Evolutionary conservation across 1,140 invertebrate genomes (phyloP).

Genomic region (Nasonia vitripennis): DNA sequence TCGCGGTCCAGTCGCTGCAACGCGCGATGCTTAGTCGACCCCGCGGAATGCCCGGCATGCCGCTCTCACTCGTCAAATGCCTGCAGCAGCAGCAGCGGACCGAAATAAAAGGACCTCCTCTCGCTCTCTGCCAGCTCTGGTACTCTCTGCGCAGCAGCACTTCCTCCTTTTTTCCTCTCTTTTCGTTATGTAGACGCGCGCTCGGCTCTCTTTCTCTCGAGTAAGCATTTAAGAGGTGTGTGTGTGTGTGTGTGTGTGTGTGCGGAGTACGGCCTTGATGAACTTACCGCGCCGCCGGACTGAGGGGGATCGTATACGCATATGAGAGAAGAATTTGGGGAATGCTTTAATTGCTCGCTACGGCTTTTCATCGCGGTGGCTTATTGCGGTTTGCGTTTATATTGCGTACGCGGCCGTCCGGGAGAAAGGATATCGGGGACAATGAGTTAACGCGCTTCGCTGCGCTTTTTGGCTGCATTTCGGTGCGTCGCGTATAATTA

Average conservation of each 20-base stretch:
- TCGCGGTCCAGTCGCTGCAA: no score
- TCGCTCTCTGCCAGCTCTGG: no score
- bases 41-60: conserved; percentile 42
- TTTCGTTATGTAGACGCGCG: not conserved
- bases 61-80: conserved; percentile 41
- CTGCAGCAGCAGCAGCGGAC: not conserved
- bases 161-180: not conserved
- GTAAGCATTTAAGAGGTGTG: no score
- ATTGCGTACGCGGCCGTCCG: not conserved
- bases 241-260: no score
- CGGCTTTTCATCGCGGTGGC: not conserved
- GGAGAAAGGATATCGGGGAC: not conserved
- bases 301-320: not conserved
- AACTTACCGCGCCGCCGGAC: not conserved
- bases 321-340: conserved; percentile 16
- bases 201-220: no score
- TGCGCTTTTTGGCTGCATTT: not conserved
- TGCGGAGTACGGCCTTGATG: not conserved
- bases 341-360: conserved; percentile 32
- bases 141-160: not conserved
- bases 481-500: not conserved
- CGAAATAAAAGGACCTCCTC: conserved; percentile 2
- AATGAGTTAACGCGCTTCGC: not conserved
- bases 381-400: not conserved
- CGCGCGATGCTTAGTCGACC: not conserved